Conservation (phyloP, 2,888 invertebrate species). For the Phyto melanocephala region DNA sequence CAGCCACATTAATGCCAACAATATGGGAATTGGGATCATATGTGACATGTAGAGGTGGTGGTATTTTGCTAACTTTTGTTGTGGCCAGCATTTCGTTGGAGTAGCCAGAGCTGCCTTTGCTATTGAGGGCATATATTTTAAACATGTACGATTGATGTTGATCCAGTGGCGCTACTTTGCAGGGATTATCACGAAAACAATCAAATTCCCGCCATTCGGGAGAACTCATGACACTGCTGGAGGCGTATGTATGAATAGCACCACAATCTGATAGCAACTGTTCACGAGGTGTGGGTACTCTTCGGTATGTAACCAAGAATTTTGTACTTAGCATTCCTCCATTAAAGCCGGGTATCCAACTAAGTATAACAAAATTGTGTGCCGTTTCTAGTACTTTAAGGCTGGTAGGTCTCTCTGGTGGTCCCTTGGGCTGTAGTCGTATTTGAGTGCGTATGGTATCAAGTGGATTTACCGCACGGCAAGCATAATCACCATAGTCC, state of each 20-base stretch:
- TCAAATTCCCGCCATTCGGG: conserved; percentile 90
- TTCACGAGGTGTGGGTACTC: conserved; percentile 82
- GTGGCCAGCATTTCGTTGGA: conserved; percentile 90
- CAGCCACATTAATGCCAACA: conserved; percentile 87
- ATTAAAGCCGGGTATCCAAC: conserved; percentile 94
- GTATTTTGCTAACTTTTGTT: conserved; percentile 91
- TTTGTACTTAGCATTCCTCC: conserved; percentile 92
- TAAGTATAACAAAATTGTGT: conserved; percentile 88
- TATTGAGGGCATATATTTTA: conserved; percentile 92
- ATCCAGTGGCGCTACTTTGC: conserved; percentile 90
- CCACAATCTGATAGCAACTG: conserved; percentile 82
- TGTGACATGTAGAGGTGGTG: conserved; percentile 88
- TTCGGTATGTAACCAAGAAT: conserved; percentile 89
- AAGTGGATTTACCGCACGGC: conserved; percentile 89
- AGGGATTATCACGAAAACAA: conserved; percentile 91
- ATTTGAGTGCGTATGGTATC: conserved; percentile 89
- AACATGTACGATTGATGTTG: conserved; percentile 92
- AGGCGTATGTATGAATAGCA: conserved; percentile 21
- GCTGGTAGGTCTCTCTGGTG: conserved; percentile 89
- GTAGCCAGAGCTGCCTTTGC: conserved; percentile 91
- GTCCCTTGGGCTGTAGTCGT: conserved; percentile 90
- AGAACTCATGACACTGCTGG: conserved; percentile 71
- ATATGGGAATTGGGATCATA: conserved; percentile 89
- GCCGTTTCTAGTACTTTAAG: conserved; percentile 87
- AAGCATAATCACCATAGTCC: conserved; percentile 95